Evolutionary conservation across 2,797 vertebrate species (phyloP).

Genomic region (Brotogeris chrysoptera): DNA sequence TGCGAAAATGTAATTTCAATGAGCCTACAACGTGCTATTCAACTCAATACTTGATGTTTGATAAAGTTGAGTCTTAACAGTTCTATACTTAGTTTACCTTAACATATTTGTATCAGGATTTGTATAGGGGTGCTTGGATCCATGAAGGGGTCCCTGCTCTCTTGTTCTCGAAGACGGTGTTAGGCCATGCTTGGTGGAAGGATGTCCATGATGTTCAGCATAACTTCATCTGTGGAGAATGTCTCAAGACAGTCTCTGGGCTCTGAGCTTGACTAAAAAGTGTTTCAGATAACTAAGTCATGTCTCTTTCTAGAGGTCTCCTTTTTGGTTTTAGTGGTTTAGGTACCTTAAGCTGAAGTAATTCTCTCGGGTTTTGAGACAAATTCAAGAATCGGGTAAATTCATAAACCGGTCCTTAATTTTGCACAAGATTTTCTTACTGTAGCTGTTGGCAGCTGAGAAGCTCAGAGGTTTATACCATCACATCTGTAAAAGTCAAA

Average conservation of each 20-base stretch:
- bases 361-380: background rate
- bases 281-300: background rate
- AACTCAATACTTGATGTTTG: background rate
- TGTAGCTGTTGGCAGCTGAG: background rate
- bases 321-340: background rate
- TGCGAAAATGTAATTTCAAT: background rate
- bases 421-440: background rate
- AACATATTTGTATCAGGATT: background rate
- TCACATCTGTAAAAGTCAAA: background rate
- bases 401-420: background rate
- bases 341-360: background rate
- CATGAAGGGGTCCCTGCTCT: background rate
- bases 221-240: background rate
- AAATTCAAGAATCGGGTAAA: background rate
- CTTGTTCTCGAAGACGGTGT: background rate
- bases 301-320: background rate
- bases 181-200: background rate
- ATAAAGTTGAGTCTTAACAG: background rate
- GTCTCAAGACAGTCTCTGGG: background rate
- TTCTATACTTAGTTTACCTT: background rate
- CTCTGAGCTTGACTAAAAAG: background rate
- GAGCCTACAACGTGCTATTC: background rate
- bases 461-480: background rate
- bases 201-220: background rate
- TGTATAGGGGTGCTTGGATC: background rate